Evolutionary conservation across 1,140 invertebrate genomes (phyloP).

Genomic region (Aphis craccivora): DNA sequence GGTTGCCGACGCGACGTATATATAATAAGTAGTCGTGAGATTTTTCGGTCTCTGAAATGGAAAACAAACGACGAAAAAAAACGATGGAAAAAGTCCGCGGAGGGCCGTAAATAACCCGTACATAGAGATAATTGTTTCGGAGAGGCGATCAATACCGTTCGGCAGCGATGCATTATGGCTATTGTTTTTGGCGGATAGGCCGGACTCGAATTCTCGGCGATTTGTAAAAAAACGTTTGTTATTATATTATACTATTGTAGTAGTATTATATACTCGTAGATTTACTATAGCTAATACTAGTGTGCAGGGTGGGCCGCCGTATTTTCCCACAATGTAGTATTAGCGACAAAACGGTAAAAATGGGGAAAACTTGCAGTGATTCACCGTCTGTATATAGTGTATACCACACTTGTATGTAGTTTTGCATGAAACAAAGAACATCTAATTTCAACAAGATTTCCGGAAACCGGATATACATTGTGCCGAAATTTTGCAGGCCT

Average conservation of each 20-base stretch:
- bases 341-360: too few relatives aligned
- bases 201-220: too few relatives aligned
- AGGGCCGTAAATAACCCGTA: slow-evolving; percentile 10
- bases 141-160: not conserved
- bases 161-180: not conserved
- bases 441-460: not conserved
- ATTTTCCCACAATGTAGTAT: too few relatives aligned
- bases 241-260: not conserved
- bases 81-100: not conserved
- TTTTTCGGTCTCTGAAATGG: not conserved
- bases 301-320: too few relatives aligned
- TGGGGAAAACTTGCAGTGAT: too few relatives aligned
- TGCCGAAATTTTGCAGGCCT: not conserved
- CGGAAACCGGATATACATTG: too few relatives aligned
- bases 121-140: slow-evolving; percentile 33
- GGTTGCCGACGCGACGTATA: not conserved
- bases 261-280: too few relatives aligned
- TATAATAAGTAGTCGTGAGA: not conserved
- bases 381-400: too few relatives aligned
- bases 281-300: too few relatives aligned
- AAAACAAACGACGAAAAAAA: not conserved
- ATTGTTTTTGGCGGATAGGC: slow-evolving; percentile 24
- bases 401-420: too few relatives aligned
- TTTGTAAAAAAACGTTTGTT: not conserved
- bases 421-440: not conserved